Evolutionary conservation across 2,797 vertebrate genomes (phyloP), one percentile per base, ranked within the genome.

Genomic region (Mycteria americana): DNA sequence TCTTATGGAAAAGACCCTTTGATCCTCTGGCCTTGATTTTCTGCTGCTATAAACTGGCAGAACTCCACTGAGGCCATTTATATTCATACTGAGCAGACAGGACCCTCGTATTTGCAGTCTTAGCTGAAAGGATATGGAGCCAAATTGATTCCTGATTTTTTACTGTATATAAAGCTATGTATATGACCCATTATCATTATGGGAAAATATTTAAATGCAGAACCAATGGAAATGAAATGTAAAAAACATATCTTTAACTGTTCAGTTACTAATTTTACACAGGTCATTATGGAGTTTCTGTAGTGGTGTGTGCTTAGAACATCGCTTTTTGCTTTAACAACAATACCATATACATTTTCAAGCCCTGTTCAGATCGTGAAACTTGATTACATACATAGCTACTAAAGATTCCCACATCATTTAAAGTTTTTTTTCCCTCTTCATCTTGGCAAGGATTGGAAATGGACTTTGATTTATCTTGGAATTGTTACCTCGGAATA

Each of bases 11-110:
- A 65, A 94, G 80, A 79, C 77, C 69, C 64, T 96, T 91, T 96
- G 90, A 92, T 96, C 76, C 53, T 90, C 73, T 94, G 85, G 77
- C 73, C 94, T 85, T 91, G 65, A 89, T 95, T 97, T 95, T 90
- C 57, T 88, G 76, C 83, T 92, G 50, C 88, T 68, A 7, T 90
- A 65, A 93, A 67, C 74, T 82, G 93, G 50, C 95, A 96, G 67
- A 84, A 78, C 54, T 95, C 83, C 67, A 51, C 33, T 31, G 50
- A 89, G 65, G 70, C 59, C 70, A 79, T 93, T 88, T 96, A 72
- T 93, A 95, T 93, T 92, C 91, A 81, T 73, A 39, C 24, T 82
- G 56, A 89, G 74, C 59, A 91, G 69, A 60, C 39, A 84, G 43
- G 70, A 78, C 39, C 60, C 45, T 84, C 54, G 33, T 96, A 69